Evolutionary conservation across 2,888 invertebrate species (phyloP).

Genomic region (Meloe dianella): DNA sequence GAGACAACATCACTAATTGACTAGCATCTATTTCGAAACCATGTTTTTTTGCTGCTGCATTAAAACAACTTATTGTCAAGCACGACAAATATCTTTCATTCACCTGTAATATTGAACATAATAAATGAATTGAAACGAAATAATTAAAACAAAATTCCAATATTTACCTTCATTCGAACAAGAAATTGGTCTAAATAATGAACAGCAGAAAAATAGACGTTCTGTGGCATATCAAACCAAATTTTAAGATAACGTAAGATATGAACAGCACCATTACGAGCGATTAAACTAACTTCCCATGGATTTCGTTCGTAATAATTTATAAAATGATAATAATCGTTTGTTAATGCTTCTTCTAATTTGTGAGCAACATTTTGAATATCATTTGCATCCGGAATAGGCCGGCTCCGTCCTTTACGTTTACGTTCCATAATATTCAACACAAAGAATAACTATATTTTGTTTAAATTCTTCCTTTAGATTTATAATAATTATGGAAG

Average conservation of each 20-base stretch:
- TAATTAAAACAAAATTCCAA: conserved; percentile 12
- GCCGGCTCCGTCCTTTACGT: conserved; percentile 56
- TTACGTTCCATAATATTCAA: conserved; percentile 46
- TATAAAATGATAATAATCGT: conserved; percentile 40
- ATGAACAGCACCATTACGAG: conserved; percentile 81
- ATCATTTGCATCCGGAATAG: conserved; percentile 55
- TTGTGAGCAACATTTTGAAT: conserved; percentile 50
- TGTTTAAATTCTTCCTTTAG: conserved; percentile 23
- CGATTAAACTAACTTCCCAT: conserved; percentile 76
- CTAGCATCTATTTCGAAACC: conserved; percentile 68
- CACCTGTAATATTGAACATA: conserved; percentile 62
- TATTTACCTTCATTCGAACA: conserved; percentile 78
- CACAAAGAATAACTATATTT: conserved; percentile 15
- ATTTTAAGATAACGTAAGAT: conserved; percentile 82
- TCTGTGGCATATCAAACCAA: conserved; percentile 83
- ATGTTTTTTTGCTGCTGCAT: conserved; percentile 77
- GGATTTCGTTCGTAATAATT: conserved; percentile 41
- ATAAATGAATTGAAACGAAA: not conserved
- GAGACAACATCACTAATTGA: conserved; percentile 70
- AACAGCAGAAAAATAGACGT: conserved; percentile 78
- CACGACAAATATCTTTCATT: conserved; percentile 86
- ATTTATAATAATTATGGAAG: not conserved
- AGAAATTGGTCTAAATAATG: conserved; percentile 76
- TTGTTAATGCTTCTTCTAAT: conserved; percentile 51
- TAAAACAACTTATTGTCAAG: conserved; percentile 85